Base-by-base conservation (phyloP, 2,888 invertebrate species). In the Aspidiotus rigidus region DNA sequence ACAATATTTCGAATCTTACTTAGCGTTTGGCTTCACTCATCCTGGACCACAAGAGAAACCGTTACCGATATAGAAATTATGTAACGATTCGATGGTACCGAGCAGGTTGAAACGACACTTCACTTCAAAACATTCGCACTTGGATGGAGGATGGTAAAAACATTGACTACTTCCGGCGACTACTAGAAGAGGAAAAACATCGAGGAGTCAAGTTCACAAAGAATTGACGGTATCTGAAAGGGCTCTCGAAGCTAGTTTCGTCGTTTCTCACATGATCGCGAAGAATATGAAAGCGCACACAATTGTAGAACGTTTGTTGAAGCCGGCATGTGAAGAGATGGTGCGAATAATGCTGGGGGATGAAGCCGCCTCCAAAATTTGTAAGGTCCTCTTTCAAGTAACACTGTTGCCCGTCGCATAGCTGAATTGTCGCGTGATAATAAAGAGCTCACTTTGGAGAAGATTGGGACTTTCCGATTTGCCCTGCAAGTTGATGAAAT, bases 251-350 rank as follows among this genome's bases (percentile, higher is more conserved):
- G 16, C 56, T 44, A 59, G 59, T 56, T 66, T 44, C 57, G 28
- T 66, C 57, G 66, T 66, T 66, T 66, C 66, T 10, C 59, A 59
- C 41, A 66, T 59, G 59, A 66, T 59, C 17, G 64, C 56, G 9
- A 64, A 64, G n/a, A 54, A 57, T 39, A 64, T 42, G 56, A 64
- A 64, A 55, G 55, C 17, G n/a, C n/a, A 7, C 44, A 64, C 56
- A 41, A 64, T 55, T 55, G 57, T 40, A 64, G 42, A 64, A 57
- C 54, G 56, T 11, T 7, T 56, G 17, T 41, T 64, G n/a, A 64
- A 64, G 56, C 64, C 57, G 15, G 64, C 42, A 7, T 64, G 57
- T 64, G 17, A 55, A 56, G 42, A 57, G 56, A 64, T 64, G 56
- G 56, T 64, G 15, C 54, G 41, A 55, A 53, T 54, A 40, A 64